Evolutionary conservation across 2,888 invertebrate genomes (phyloP).

Genomic region (Sinodicranocentrus sp.): DNA sequence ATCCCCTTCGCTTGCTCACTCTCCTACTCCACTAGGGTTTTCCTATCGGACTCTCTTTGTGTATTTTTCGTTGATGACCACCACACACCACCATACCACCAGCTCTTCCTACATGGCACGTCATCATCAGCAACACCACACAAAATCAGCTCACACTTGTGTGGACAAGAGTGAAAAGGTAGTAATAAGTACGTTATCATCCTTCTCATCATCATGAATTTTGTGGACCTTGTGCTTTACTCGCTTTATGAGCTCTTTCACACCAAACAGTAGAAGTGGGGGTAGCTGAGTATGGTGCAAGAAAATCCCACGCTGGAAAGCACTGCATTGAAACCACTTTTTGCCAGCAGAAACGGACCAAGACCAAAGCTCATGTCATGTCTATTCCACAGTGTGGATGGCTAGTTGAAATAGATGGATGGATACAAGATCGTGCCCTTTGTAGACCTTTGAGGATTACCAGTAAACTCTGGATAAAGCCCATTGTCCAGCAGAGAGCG

Average conservation of each 20-base stretch:
- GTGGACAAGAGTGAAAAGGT: constrained; percentile 10
- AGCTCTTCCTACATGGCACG: neutral
- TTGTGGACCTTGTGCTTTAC: constrained; percentile 17
- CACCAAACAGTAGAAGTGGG: neutral
- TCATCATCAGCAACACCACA: constrained; percentile 25
- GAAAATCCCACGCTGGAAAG: too few relatives aligned
- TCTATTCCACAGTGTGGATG: constrained; percentile 24
- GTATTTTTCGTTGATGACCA: constrained; percentile 20
- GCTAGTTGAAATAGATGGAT: constrained; percentile 73
- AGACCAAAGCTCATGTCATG: constrained; percentile 50
- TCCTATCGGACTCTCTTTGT: neutral
- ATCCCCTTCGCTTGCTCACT: constrained; percentile 30
- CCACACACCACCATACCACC: constrained; percentile 15
- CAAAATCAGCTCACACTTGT: constrained; percentile 5
- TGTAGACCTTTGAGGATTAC: constrained; percentile 74
- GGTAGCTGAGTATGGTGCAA: too few relatives aligned
- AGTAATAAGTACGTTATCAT: constrained; percentile 44
- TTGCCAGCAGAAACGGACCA: too few relatives aligned
- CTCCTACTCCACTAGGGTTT: neutral
- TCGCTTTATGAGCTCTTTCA: neutral
- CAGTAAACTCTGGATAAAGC: constrained; percentile 67
- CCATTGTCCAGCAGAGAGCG: constrained; percentile 73
- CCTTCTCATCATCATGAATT: constrained; percentile 40
- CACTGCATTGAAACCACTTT: too few relatives aligned
- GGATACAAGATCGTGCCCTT: constrained; percentile 76